Base-by-base conservation (phyloP, 2,888 invertebrate species). In the Pristionchus fissidentatus region DNA sequence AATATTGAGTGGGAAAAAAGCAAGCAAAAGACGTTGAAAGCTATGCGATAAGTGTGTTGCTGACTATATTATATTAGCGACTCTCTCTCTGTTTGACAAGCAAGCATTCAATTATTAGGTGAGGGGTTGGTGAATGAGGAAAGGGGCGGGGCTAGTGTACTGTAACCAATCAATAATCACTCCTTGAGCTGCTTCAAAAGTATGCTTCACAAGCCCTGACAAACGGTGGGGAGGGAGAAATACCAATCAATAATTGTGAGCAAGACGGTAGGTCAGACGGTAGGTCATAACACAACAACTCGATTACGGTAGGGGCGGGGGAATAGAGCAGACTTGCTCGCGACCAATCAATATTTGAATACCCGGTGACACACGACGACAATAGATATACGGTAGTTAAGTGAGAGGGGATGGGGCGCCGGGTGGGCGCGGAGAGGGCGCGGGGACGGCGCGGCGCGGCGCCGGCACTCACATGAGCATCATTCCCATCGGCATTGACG, bases 401-500 rank as follows among this genome's bases (percentile, higher is more conserved):
- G 22, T 38, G 70, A 41, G 7, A n/a, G 66, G 66, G n/a, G 66
- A 32, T 38, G 32, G 70, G 38, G 70, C 70, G 43, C 70, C 70
- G 43, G 70, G 70, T 38, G n/a, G n/a, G n/a, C n/a, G n/a, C n/a
- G 70, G 13, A 41, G 32, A 10, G 62, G 7, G 70, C n/a, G 41
- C 10, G 70, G n/a, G 41, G 41, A 70, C 5, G n/a, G 41, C 41
- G 26, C 7, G 3, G 70, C n/a, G 43, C 26, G 70, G 70, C 8
- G 13, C 32, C 10, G 62, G 62, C 32, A 38, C 70, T 77, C 49
- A 77, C 57, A 79, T 57, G 22, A 57, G 29, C 79, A 79, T 79
- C 55, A 55, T 57, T 52, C 79, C 79, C 57, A 57, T 79, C 4
- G 38, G 79, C 79, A 79, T 79, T n/a, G n/a, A n/a, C 49, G 49